Evolutionary conservation across 2,888 invertebrate genomes (phyloP), one percentile per base, ranked within the genome.

Genomic region (Conistra vaccinii): DNA sequence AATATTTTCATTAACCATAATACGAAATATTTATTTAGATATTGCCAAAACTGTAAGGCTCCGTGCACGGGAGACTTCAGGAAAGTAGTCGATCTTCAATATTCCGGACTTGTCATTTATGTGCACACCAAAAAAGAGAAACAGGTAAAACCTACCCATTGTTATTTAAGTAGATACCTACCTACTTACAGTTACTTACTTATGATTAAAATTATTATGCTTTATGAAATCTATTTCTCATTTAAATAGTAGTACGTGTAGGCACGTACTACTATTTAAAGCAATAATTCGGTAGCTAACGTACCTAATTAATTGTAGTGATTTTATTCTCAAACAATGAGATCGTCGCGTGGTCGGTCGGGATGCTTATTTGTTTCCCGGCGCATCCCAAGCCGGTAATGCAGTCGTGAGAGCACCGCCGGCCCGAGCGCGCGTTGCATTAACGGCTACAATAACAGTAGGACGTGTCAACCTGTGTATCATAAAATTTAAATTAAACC

Each of bases 101-200:
- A 80, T 45, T 89, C 90, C 6, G 87, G 87, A 7, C 78, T 91
- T 55, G 61, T 76, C 9, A 87, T 91, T 76, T 92, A 89, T 67
- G 32, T 83, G 55, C 82, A 87, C 48, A 84, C 76, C 39, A 81
- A 78, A 26, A 69, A 79, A 61, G 63, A 69, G 39, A 66, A 62
- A 10, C 61, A 63, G 77, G 85, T 87, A 45, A 45, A 9, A 32
- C 10, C 14, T 32, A 45, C 1, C 2, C 14, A 45, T 12, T 29
- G 2, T n/a, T 29, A 26, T 32, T 69, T n/a, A n/a, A n/a, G n/a
- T n/a, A n/a, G n/a, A n/a, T n/a, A n/a, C n/a, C n/a, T n/a, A n/a
- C n/a, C n/a, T n/a, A n/a, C n/a, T n/a, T 32, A 45, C 5, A 39
- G 17, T 62, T n/a, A 42, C 20, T 23, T 26, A 26, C 14, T 1